Conservation (phyloP, 2,113 vertebrate genomes). For the Natator depressus region DNA sequence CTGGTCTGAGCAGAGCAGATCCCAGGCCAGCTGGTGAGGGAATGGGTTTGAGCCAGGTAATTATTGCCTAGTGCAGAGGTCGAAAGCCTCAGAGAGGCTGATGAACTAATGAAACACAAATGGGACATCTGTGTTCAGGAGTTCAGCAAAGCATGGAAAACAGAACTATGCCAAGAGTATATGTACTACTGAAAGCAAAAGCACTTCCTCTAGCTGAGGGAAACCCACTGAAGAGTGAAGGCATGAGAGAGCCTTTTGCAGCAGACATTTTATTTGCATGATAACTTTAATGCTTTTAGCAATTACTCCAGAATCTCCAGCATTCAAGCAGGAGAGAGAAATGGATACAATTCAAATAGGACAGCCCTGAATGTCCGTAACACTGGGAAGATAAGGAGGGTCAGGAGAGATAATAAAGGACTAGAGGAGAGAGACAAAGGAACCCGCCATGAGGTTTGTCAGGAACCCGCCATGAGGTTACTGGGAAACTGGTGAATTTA, state of each 20-base stretch:
- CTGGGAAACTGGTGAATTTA: not conserved
- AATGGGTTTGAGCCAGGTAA: conserved; percentile 84
- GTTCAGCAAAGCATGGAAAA: conserved; percentile 79
- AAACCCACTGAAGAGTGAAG: conserved; percentile 24
- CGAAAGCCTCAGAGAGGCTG: conserved; percentile 79
- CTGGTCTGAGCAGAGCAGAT: conserved; percentile 81
- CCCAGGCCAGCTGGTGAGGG: conserved; percentile 85
- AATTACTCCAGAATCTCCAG: not conserved
- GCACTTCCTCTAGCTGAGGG: conserved; percentile 25
- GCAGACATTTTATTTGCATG: not conserved
- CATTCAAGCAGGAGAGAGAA: not conserved
- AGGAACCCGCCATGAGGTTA: not conserved
- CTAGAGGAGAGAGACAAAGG: not conserved
- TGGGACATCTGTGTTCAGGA: conserved; percentile 86
- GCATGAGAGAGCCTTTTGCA: not conserved
- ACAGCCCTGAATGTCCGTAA: not conserved
- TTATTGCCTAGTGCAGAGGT: conserved; percentile 85
- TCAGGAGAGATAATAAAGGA: not conserved
- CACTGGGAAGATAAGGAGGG: not conserved
- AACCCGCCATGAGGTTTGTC: not conserved
- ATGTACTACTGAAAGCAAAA: conserved; percentile 12
- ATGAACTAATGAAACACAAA: conserved; percentile 85
- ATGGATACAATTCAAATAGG: not conserved
- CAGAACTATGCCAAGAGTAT: conserved; percentile 74
- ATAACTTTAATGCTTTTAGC: not conserved